These are phyloP conservation scores for Aphrophora alni DNA, from an alignment of 2,888 invertebrate species.

Conservation along the genomic window DNA sequence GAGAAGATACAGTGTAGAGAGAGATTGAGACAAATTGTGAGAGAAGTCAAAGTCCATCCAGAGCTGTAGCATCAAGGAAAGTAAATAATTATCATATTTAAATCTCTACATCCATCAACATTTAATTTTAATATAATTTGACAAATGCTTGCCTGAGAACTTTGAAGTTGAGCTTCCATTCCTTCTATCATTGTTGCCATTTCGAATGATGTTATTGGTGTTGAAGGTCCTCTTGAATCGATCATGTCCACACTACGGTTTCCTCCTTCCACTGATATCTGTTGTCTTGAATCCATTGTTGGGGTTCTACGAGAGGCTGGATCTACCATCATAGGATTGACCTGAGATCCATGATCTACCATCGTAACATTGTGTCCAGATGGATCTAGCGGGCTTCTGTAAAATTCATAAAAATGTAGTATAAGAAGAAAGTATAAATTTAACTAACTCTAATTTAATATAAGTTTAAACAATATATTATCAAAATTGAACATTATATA, in stretches of 20 bases:
- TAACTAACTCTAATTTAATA: no score
- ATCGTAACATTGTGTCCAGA: background rate
- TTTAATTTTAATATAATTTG: no score
- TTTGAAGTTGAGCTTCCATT: constrained; percentile 80
- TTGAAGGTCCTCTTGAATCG: background rate
- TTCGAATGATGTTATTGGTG: background rate
- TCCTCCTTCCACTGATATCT: background rate
- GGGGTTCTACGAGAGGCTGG: background rate
- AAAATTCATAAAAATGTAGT: background rate
- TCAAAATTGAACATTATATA: no score
- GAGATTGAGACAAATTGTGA: no score
- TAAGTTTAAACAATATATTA: no score
- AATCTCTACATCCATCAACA: no score
- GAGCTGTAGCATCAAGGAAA: no score
- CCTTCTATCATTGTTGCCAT: constrained; percentile 65
- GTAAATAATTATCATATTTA: no score
- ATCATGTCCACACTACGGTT: background rate
- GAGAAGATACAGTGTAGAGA: no score
- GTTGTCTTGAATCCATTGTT: background rate
- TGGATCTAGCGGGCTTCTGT: background rate
- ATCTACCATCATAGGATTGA: background rate
- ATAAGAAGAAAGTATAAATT: no score
- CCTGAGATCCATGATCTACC: background rate
- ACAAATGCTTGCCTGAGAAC: constrained; percentile 69
- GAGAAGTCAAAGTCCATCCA: no score